Conservation (phyloP, 2,888 invertebrate genomes). For the Didymodactylos carnosus region DNA sequence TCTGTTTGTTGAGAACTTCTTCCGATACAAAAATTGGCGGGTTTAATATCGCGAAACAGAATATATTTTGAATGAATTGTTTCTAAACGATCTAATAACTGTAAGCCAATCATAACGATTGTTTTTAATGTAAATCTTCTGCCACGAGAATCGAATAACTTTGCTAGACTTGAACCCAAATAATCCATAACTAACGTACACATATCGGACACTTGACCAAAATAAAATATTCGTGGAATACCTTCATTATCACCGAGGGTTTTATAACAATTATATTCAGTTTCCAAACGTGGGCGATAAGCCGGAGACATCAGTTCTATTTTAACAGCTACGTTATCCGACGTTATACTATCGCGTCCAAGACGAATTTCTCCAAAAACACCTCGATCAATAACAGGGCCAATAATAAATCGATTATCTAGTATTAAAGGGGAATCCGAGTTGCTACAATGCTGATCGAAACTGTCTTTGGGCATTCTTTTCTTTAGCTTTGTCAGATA, state of each 20-base stretch:
- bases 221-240: not conserved
- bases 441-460: too few relatives aligned
- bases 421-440: too few relatives aligned
- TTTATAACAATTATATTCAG: conserved; percentile 19
- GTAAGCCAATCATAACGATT: conserved; percentile 2
- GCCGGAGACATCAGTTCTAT: conserved; percentile 5
- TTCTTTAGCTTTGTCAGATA: too few relatives aligned
- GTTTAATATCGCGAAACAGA: conserved; percentile 12
- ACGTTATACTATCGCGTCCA: conserved; percentile 6
- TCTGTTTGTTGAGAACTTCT: conserved; percentile 7
- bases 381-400: too few relatives aligned
- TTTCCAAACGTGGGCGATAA: not conserved
- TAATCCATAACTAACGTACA: not conserved
- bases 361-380: not conserved
- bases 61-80: conserved; percentile 11
- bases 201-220: not conserved
- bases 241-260: conserved; percentile 37
- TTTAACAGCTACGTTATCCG: conserved; percentile 17
- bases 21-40: conserved; percentile 14
- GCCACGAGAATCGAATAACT: conserved; percentile 2
- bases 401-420: too few relatives aligned
- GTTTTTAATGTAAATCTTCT: conserved; percentile 1
- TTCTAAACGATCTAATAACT: conserved; percentile 9
- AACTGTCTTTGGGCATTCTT: too few relatives aligned
- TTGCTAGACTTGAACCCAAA: conserved; percentile 2